phyloP scores from a whole-genome alignment of 1,140 invertebrate species.

The Caenorhabditis remanei region DNA sequence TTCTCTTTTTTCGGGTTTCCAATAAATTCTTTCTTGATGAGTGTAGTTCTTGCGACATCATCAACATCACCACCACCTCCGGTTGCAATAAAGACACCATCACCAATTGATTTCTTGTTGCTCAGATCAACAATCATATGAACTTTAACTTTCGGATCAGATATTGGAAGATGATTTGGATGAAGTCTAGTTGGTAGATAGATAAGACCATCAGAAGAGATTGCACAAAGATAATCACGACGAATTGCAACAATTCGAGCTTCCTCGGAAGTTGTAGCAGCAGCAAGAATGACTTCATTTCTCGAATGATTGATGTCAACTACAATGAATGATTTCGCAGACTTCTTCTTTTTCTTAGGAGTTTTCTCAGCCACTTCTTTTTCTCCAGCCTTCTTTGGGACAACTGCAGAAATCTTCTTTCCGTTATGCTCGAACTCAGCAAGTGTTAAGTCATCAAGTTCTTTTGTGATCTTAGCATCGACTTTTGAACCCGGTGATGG shows the following conservation, averaged over 20 bases:
- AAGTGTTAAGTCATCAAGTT: constrained; percentile 9
- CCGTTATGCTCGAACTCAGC: constrained; percentile 9
- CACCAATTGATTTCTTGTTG: background rate
- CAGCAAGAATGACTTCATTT: constrained; percentile 20
- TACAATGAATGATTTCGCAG: background rate
- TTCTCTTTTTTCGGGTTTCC: background rate
- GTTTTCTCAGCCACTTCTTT: background rate
- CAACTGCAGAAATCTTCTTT: constrained; percentile 11
- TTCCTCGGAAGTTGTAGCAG: background rate
- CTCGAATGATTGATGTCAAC: constrained; percentile 38
- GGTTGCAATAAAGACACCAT: background rate
- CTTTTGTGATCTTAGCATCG: background rate
- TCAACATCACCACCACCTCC: constrained; percentile 13
- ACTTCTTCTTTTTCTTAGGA: background rate
- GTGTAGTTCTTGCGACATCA: constrained; percentile 20
- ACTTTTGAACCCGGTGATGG: constrained; percentile 3
- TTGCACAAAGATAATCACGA: constrained; percentile 35
- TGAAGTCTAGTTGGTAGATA: constrained; percentile 4
- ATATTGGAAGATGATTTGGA: constrained; percentile 26
- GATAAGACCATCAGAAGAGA: background rate
- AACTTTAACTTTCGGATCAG: constrained; percentile 5
- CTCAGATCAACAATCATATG: background rate
- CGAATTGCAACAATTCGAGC: constrained; percentile 15
- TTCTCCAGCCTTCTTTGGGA: background rate
- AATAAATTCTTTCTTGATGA: constrained; percentile 22